These are phyloP conservation scores for Atrina japonica DNA, from an alignment of 2,888 invertebrate species.

Conservation along the genomic window DNA sequence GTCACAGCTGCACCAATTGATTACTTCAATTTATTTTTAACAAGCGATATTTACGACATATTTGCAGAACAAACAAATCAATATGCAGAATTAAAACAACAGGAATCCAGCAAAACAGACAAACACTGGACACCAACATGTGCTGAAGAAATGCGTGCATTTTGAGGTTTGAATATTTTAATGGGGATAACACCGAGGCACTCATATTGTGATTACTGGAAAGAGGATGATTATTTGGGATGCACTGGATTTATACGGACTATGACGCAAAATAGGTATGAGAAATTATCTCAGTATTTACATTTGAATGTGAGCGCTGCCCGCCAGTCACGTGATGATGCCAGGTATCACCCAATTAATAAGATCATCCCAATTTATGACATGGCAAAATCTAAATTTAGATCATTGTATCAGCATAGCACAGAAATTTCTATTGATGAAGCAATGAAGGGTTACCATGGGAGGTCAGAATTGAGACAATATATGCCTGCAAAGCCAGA, in stretches of 20 bases:
- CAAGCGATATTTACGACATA: not conserved
- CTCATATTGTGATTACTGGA: no score
- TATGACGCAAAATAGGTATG: conserved; percentile 2
- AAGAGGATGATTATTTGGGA: not conserved
- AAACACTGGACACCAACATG: no score
- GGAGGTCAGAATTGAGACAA: conserved; percentile 5
- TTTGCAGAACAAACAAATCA: conserved; percentile 12
- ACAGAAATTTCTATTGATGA: no score
- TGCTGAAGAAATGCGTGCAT: no score
- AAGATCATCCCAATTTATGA: not conserved
- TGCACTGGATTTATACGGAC: not conserved
- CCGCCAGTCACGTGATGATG: not conserved
- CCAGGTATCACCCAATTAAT: no score
- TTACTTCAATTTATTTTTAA: not conserved
- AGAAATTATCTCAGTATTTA: conserved; percentile 1
- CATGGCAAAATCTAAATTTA: not conserved
- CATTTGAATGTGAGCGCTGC: not conserved
- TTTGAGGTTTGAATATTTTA: no score
- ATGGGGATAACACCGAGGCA: no score
- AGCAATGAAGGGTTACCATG: no score
- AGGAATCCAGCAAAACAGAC: no score
- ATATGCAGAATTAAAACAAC: conserved; percentile 7
- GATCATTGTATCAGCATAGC: no score
- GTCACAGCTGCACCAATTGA: not conserved
- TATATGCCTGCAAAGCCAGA: conserved; percentile 21